phyloP scores from a whole-genome alignment of 2,797 vertebrate species.

The Poecile montanus region DNA sequence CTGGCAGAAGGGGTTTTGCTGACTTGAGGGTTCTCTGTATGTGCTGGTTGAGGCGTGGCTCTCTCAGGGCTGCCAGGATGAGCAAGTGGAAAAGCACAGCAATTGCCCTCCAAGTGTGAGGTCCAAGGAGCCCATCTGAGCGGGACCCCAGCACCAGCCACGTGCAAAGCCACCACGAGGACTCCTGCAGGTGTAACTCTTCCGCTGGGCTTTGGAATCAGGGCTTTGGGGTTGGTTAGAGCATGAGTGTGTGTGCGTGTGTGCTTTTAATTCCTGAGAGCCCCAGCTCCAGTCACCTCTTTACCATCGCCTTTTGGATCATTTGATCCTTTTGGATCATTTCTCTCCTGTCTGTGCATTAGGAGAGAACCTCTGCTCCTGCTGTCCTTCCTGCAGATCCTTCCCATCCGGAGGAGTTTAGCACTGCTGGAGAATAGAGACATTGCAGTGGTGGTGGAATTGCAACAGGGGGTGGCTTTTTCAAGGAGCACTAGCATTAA shows the following conservation, averaged over 20 bases:
- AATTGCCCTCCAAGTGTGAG: background rate
- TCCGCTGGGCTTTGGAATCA: background rate
- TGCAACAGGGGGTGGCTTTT: constrained; percentile 26
- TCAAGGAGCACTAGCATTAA: constrained; percentile 53
- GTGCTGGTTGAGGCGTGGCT: background rate
- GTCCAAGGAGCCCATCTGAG: background rate
- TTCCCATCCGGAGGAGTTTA: background rate
- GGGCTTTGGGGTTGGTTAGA: constrained; percentile 12
- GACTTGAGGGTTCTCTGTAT: background rate
- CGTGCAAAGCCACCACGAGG: background rate
- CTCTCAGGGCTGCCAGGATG: background rate
- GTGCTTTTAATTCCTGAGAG: constrained; percentile 42
- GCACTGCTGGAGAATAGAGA: constrained; percentile 18
- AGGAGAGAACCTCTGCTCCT: constrained; percentile 41
- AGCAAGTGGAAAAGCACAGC: constrained; percentile 48
- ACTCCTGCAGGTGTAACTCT: background rate
- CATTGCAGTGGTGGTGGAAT: constrained; percentile 10
- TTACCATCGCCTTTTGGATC: constrained; percentile 45
- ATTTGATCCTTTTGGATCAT: constrained; percentile 50
- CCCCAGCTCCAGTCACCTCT: constrained; percentile 42
- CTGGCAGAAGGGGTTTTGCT: background rate
- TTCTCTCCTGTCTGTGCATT: background rate
- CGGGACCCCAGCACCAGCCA: background rate
- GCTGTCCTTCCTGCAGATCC: constrained; percentile 36
- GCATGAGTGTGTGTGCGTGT: background rate